Percentiles rank a stretch among this genome's conserved stretches.
These are phyloP conservation scores for Narcine bancroftii DNA, from an alignment of 2,113 vertebrate species.

Conservation along the genomic window DNA sequence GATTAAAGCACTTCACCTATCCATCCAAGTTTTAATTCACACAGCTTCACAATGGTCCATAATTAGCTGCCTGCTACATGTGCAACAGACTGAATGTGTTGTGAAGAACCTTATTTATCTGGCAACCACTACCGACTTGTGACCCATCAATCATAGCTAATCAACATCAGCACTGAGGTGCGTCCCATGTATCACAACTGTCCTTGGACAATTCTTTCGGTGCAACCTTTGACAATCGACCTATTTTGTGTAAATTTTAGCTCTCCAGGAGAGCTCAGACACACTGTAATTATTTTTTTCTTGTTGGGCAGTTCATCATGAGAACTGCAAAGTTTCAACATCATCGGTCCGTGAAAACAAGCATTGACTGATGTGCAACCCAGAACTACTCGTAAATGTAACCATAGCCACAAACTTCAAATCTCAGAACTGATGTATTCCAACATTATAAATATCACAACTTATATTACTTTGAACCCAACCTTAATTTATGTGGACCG, in stretches of 20 bases:
- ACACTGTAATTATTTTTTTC: background rate
- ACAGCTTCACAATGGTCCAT: background rate
- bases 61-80: background rate
- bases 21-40: slow-evolving; percentile 9
- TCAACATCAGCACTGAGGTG: background rate
- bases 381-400: background rate
- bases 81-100: background rate
- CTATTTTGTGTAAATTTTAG: background rate
- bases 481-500: background rate
- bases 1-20: background rate
- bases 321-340: background rate
- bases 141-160: background rate
- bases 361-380: background rate
- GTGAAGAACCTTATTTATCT: background rate
- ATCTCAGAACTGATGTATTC: background rate
- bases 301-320: background rate
- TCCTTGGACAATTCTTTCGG: background rate
- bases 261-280: background rate
- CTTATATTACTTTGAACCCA: background rate
- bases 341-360: background rate
- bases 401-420: slow-evolving; percentile 20
- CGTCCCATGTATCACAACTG: background rate
- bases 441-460: background rate
- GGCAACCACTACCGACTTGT: background rate
- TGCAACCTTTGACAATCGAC: background rate